Evolutionary conservation across 1,140 invertebrate genomes (phyloP).

Genomic region (Cyclargus thomasi): DNA sequence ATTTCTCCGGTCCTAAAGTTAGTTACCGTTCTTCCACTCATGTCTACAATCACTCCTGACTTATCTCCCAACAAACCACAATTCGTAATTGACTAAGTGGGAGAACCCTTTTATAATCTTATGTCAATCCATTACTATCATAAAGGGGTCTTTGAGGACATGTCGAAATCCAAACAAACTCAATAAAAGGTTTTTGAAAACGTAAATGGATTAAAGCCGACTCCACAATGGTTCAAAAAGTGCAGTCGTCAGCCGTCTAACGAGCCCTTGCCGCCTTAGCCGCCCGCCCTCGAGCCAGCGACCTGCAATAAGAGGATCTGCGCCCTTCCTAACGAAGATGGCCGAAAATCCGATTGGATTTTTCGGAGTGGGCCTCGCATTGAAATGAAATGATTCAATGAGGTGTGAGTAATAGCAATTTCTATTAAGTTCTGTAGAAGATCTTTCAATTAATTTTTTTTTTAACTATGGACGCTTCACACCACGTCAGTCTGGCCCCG

Average conservation of each 20-base stretch:
- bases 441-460: too few relatives aligned
- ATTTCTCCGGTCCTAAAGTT: too few relatives aligned
- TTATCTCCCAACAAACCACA: background rate
- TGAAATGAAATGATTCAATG: background rate
- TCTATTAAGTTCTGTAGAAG: background rate
- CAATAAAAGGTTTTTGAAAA: conserved; percentile 19
- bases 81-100: background rate
- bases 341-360: background rate
- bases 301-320: conserved; percentile 71
- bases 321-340: conserved; percentile 40
- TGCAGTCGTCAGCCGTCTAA: conserved; percentile 63
- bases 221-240: conserved; percentile 44
- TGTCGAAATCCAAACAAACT: background rate
- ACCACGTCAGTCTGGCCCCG: too few relatives aligned
- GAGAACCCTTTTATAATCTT: background rate
- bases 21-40: too few relatives aligned
- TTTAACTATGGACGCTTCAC: too few relatives aligned
- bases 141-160: background rate
- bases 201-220: conserved; percentile 33
- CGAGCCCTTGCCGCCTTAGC: conserved; percentile 34
- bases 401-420: background rate
- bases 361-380: background rate
- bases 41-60: background rate
- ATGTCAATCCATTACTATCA: background rate
- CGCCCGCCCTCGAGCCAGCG: conserved; percentile 46